Evolutionary conservation across 1,140 invertebrate genomes (phyloP), one percentile per base, ranked within the genome.

Genomic region (Brachionus koreanus): DNA sequence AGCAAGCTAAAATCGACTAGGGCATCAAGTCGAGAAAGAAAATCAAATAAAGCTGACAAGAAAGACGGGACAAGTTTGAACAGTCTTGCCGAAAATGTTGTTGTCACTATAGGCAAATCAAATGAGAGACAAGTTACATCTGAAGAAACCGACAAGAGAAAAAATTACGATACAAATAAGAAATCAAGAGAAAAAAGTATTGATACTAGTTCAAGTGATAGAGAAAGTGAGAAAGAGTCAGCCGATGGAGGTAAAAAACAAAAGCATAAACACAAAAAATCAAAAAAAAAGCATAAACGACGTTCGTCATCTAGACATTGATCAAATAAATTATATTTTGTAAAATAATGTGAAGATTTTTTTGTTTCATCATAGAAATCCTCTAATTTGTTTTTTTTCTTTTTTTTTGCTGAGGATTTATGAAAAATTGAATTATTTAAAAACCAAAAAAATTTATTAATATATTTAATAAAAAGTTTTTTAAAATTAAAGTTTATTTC

Each of bases 211-310:
- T 19, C 69, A 10, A 74, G 69, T 74, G 69, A 74, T 19, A 23
- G 25, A 25, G 42, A 74, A 10, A 74, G 69, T 13, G 69, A 16
- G 7, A 74, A 74, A 46, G 69, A 74, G 9, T 69, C 65, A 3
- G 19, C 33, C 19, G 65, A 39, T 39, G 19, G 35, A 4, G 61
- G 61, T 16, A 69, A 69, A 69, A 69, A 39, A n/a, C 69, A 74
- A 5, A 74, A 74, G 39, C 67, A 72, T 42, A 74, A 74, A 19
- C 69, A 74, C 39, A 74, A 69, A 69, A 69, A 69, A 33, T 69
- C 65, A 2, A 69, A 69, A 33, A 69, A 69, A 9, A 69, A 69
- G 16, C 65, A 69, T 10, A 69, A 42, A 16, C 10, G 35, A 19
- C 65, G 65, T 33, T 69, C 65, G 13, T 37, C 65, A 10, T 69